phyloP scores from a whole-genome alignment of 1,140 invertebrate genomes.

The Drosophila sp. region DNA sequence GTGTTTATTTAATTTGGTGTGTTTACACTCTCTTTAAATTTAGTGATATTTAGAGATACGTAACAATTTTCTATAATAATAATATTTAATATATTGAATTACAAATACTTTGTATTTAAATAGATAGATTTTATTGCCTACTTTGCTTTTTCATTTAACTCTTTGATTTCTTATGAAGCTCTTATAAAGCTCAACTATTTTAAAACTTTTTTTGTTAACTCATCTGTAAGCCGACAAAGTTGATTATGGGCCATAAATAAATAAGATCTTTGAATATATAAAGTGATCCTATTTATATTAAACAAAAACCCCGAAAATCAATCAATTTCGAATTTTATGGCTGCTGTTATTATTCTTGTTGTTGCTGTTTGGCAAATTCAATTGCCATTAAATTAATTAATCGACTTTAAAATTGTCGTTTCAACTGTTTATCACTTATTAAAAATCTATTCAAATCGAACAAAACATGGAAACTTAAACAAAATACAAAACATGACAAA shows the following conservation, averaged over 20 bases:
- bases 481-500: slow-evolving; percentile 14
- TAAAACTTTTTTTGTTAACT: not conserved
- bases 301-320: slow-evolving; percentile 57
- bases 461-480: slow-evolving; percentile 37
- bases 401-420: slow-evolving; percentile 78
- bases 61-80: too few species aligned
- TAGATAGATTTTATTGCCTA: too few species aligned
- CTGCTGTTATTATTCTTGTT: slow-evolving; percentile 25
- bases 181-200: too few species aligned
- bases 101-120: too few species aligned
- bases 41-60: too few species aligned
- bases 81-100: too few species aligned
- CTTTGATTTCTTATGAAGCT: too few species aligned
- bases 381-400: slow-evolving; percentile 82
- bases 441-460: slow-evolving; percentile 72
- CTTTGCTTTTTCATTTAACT: too few species aligned
- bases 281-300: slow-evolving; percentile 65
- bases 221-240: slow-evolving; percentile 6
- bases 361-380: slow-evolving; percentile 57
- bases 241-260: slow-evolving; percentile 47
- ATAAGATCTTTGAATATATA: slow-evolving; percentile 23
- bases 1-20: too few species aligned
- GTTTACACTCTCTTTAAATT: too few species aligned
- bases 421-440: slow-evolving; percentile 73
- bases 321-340: slow-evolving; percentile 75